Evolutionary conservation across 2,797 vertebrate species (phyloP), one percentile per base, ranked within the genome.

Genomic region (Hyperoplus immaculatus): DNA sequence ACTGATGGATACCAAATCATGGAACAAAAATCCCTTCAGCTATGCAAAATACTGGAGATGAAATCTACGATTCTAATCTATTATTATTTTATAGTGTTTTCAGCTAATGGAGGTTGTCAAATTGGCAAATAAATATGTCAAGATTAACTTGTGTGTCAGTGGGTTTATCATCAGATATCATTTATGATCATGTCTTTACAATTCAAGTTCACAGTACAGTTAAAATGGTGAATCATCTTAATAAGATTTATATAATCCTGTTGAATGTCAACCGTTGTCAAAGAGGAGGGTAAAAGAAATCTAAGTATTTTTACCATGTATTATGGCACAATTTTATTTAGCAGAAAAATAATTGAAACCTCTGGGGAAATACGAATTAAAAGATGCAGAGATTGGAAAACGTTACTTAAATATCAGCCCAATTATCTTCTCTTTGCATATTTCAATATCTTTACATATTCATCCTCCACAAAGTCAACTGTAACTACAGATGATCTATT

Each of bases 211-310:
- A 84, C 72, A 73, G 63, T 67, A 63, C 78, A 74, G 82, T 85
- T 86, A 69, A 70, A 21, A 38, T 13, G 1, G 14, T 64, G 62
- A 87, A 90, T 92, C 83, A 85, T 1, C 12, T 71, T 89, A 93
- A 93, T 69, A 18, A 78, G 83, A 91, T 94, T 77, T 75, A 9
- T 88, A 74, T 92, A 93, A 93, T 91, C 90, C 85, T 71, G 83
- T 87, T 92, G 84, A 94, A 92, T 92, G 90, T 92, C 88, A 93
- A 72, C 82, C 83, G 76, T 92, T 79, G 84, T 90, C 88, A 91
- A 92, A 93, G 88, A 92, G 87, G 89, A 83, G 87, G 86, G 88
- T 89, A 88, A 87, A 69, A 75, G 46, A 21, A 54, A 63, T 83
- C 66, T 78, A 66, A 69, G 75, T 87, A 78, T 65, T 68, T 69